These are phyloP conservation scores for Slavum lentiscoides DNA, from an alignment of 2,888 invertebrate species.

Conservation along the genomic window DNA sequence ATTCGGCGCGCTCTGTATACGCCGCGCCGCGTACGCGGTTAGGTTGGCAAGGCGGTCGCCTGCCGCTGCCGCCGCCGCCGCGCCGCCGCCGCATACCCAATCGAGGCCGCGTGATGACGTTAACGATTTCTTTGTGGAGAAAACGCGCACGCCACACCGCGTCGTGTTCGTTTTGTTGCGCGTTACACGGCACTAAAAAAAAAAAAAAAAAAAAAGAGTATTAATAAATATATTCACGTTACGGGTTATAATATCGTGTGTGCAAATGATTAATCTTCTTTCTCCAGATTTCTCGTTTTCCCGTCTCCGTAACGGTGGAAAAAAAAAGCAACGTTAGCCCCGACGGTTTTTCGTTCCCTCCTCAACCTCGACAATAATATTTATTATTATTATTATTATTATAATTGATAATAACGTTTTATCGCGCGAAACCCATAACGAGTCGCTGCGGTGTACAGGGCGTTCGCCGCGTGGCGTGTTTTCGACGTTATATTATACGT, in stretches of 20 bases:
- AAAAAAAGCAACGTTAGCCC: too few species aligned
- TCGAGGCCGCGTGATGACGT: conserved; percentile 53
- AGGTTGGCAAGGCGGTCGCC: conserved; percentile 47
- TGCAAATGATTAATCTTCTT: too few species aligned
- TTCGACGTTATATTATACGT: too few species aligned
- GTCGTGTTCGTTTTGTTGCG: neutral
- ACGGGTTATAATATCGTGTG: too few species aligned
- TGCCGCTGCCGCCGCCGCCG: conserved; percentile 26
- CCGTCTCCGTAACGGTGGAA: too few species aligned
- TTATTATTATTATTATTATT: too few species aligned
- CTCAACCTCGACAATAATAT: too few species aligned
- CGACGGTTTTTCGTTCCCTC: too few species aligned
- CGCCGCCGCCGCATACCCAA: conserved; percentile 38
- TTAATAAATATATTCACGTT: too few species aligned
- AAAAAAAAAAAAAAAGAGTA: neutral
- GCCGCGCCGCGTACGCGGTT: conserved; percentile 21
- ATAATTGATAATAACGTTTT: too few species aligned
- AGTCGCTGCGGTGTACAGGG: conserved; percentile 1
- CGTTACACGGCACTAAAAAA: neutral
- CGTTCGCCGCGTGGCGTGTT: neutral
- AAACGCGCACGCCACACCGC: conserved; percentile 20
- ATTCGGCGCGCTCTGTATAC: conserved; percentile 50
- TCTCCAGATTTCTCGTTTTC: too few species aligned
- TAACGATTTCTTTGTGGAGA: conserved; percentile 53
- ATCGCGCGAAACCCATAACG: too few species aligned